These are phyloP conservation scores for Drosophila aldrichi DNA, from an alignment of 2,888 invertebrate genomes.

Conservation along the genomic window DNA sequence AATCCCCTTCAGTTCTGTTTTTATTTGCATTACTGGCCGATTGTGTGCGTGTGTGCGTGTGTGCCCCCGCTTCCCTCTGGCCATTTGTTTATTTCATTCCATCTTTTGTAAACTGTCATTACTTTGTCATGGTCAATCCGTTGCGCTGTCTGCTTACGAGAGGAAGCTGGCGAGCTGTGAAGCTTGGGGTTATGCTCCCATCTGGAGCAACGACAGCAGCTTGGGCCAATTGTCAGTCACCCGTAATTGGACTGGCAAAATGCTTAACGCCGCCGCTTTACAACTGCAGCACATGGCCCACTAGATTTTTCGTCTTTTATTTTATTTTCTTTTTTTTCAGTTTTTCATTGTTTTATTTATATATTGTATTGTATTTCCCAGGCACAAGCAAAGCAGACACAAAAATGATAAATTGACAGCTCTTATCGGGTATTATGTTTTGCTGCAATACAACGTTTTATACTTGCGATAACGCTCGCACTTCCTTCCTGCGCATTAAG, in stretches of 20 bases:
- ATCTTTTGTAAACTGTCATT: constrained; percentile 78
- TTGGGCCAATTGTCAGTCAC: constrained; percentile 62
- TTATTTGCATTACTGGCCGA: constrained; percentile 48
- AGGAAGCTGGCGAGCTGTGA: neutral
- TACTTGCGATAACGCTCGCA: constrained; percentile 37
- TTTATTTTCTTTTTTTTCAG: neutral
- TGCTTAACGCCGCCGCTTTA: constrained; percentile 45
- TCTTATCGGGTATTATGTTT: constrained; percentile 71
- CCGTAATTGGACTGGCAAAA: constrained; percentile 62
- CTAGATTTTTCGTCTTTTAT: constrained; percentile 32
- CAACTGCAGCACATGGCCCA: constrained; percentile 34
- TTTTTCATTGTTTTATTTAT: constrained; percentile 9
- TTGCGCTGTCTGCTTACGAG: constrained; percentile 24
- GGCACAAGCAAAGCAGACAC: neutral
- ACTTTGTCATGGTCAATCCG: constrained; percentile 76
- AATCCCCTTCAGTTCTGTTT: constrained; percentile 7
- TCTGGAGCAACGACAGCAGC: constrained; percentile 38
- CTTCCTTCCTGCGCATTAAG: constrained; percentile 16
- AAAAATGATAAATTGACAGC: constrained; percentile 74
- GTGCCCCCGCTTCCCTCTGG: constrained; percentile 29
- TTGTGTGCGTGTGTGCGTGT: constrained; percentile 15
- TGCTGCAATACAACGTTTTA: constrained; percentile 26
- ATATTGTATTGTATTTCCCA: too few species aligned
- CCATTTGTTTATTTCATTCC: constrained; percentile 79
- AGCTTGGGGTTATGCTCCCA: constrained; percentile 17